Evolutionary conservation across 92 coral and sea anemone species (phyloP).

Genomic region (Palythoa grandiflora): DNA sequence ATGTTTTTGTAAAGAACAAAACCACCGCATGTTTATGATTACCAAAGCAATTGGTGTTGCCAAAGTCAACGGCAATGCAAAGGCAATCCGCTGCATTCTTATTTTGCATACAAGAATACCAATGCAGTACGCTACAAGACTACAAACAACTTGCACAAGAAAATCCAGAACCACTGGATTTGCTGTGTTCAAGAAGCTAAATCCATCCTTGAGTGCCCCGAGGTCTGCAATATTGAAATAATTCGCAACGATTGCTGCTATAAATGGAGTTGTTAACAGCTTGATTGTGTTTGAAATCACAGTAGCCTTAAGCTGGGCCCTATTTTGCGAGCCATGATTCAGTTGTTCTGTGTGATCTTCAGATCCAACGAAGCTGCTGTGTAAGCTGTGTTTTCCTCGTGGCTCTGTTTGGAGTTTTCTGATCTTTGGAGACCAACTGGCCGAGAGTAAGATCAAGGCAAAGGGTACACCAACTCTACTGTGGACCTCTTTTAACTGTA

Average conservation of each 20-base stretch:
- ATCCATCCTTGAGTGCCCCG: conserved; percentile 46
- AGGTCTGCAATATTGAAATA: conserved; percentile 28
- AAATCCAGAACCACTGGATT: conserved; percentile 67
- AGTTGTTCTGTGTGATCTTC: background rate
- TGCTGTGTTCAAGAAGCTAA: conserved; percentile 32
- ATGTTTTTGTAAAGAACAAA: too few relatives aligned
- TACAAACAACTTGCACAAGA: conserved; percentile 73
- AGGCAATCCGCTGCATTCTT: conserved; percentile 81
- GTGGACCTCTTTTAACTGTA: background rate
- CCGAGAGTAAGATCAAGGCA: conserved; percentile 11
- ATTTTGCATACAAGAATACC: conserved; percentile 82
- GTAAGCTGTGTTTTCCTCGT: conserved; percentile 1
- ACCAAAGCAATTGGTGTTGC: conserved; percentile 71
- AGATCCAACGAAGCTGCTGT: background rate
- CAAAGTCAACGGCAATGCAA: conserved; percentile 75
- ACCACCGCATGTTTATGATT: too few relatives aligned
- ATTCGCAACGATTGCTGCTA: conserved; percentile 61
- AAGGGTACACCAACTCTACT: background rate
- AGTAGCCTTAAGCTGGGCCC: conserved; percentile 68
- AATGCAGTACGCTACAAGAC: conserved; percentile 71
- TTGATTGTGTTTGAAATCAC: conserved; percentile 72
- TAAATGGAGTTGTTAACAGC: conserved; percentile 78
- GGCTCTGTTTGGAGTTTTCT: conserved; percentile 49
- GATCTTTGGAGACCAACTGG: conserved; percentile 52
- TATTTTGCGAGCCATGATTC: background rate